Evolutionary conservation across 2,888 invertebrate species (phyloP), one percentile per base, ranked within the genome.

Genomic region (Troides aeacus): DNA sequence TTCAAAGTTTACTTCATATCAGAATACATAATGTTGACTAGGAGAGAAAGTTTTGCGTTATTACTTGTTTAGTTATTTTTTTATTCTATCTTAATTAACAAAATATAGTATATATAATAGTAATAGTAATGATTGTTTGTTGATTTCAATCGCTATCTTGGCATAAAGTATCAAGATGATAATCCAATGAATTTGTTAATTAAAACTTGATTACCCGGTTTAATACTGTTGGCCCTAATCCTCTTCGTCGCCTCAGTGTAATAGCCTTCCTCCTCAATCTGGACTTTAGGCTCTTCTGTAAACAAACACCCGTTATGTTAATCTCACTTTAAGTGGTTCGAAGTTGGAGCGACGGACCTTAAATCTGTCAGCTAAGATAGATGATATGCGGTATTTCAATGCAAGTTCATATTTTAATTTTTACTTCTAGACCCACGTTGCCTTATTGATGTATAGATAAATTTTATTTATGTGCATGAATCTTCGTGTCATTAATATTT

Each of bases 251-350:
- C 75, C 74, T 92, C 91, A 68, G 77, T 86, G 74, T 83, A 89
- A 74, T 86, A 91, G 30, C 82, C 82, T 73, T 92, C 93, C 65
- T 92, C 92, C 74, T 92, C 92, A 72, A 93, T 86, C 78, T 92
- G 90, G 64, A 90, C 80, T 79, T 91, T 90, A 2, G 93, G 90
- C 74, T 93, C 93, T 77, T 90, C 93, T 93, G 85, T 59, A 78
- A 82, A 78, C 63, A 75, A 75, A 74, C 42, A 61, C 65, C 18
- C 30, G 58, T 68, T 58, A 58, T 56, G 58, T 42, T 68, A 68
- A 68, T 68, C 62, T 68, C n/a, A 46, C 12, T 68, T 68, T 58
- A 68, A 67, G 67, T 62, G 67, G 39, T 65, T 50, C 50, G 6
- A 24, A 21, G 59, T 50, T 36, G 58, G 42, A 24, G 30, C 50